These are phyloP conservation scores for Astur gentilis DNA, from an alignment of 2,113 vertebrate genomes.

Conservation along the genomic window DNA sequence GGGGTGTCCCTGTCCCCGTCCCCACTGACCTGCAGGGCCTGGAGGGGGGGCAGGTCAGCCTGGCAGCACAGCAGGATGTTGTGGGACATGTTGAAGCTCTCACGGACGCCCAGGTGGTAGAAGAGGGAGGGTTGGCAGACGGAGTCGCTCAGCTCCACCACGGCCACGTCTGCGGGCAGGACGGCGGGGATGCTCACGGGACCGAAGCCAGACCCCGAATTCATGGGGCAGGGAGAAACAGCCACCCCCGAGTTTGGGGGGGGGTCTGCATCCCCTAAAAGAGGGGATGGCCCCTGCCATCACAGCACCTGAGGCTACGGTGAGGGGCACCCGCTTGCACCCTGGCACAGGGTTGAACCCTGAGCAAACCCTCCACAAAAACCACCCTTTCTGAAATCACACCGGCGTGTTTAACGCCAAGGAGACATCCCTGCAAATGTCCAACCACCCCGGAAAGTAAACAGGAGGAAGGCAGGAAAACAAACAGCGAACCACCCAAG, in stretches of 20 bases:
- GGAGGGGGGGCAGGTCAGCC: slow-evolving; percentile 77
- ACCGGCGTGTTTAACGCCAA: fast-evolving
- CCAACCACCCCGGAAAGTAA: not conserved
- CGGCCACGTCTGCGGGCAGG: slow-evolving; percentile 79
- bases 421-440: fast-evolving
- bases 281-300: not conserved
- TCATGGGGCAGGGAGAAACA: not conserved
- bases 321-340: not conserved
- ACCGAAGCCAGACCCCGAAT: fast-evolving
- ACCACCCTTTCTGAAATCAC: not conserved
- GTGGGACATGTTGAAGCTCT: slow-evolving; percentile 92
- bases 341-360: not conserved
- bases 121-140: slow-evolving; percentile 88
- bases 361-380: not conserved
- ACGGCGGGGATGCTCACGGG: fast-evolving
- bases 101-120: slow-evolving; percentile 88
- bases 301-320: not conserved
- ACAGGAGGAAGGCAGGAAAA: not conserved
- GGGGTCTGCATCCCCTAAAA: not conserved
- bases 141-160: slow-evolving; percentile 86
- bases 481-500: not conserved
- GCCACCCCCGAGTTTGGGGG: not conserved
- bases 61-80: slow-evolving; percentile 87
- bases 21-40: slow-evolving; percentile 79
- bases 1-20: not conserved